A percentile compares a stretch with the other conserved stretches of the same genome.
phyloP scores from a whole-genome alignment of 2,797 vertebrate species.

The Botia kubotai region DNA sequence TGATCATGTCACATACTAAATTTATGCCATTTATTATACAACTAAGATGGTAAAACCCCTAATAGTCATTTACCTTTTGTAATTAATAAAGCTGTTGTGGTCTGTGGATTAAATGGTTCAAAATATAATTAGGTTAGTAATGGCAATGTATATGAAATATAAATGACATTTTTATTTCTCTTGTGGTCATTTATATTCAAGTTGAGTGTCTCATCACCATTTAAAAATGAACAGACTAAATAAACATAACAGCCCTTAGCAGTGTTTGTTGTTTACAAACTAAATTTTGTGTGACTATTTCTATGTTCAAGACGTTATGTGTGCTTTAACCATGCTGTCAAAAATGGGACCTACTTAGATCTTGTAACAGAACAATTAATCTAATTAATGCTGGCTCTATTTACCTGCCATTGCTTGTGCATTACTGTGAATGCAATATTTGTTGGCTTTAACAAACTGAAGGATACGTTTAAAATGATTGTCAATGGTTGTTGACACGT shows the following conservation, averaged over 20 bases:
- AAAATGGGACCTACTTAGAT: not conserved
- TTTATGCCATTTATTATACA: not conserved
- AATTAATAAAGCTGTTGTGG: not conserved
- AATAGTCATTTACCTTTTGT: not conserved
- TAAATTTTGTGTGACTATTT: not conserved
- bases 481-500: too few species aligned
- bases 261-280: slow-evolving; percentile 3
- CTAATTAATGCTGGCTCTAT: not conserved
- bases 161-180: not conserved
- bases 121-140: not conserved
- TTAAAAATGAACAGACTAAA: not conserved
- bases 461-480: too few species aligned
- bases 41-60: not conserved
- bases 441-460: too few species aligned
- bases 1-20: not conserved
- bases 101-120: not conserved
- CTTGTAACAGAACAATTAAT: not conserved
- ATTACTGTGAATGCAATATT: not conserved
- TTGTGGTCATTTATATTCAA: not conserved
- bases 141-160: not conserved
- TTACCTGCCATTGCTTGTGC: not conserved
- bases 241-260: not conserved
- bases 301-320: not conserved
- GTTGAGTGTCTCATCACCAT: not conserved
- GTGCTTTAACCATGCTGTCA: not conserved